phyloP scores from a whole-genome alignment of 2,797 vertebrate genomes.

The Pangasius sanitwongsei region DNA sequence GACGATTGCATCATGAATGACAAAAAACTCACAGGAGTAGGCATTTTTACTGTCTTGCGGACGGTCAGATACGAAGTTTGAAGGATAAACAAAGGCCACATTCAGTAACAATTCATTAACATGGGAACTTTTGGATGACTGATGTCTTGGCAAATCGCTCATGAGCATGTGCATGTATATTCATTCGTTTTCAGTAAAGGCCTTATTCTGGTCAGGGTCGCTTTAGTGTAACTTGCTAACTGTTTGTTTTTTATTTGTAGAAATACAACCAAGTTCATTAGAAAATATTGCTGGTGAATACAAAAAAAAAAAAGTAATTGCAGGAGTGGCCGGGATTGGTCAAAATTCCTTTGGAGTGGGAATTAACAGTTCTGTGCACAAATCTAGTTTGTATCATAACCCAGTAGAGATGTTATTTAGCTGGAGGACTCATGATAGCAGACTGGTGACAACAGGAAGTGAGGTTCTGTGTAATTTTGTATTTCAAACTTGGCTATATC shows the following conservation, averaged over 20 bases:
- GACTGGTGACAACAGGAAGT: neutral
- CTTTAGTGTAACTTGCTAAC: neutral
- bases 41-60: neutral
- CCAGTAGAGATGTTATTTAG: neutral
- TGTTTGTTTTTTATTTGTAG: neutral
- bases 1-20: neutral
- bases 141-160: neutral
- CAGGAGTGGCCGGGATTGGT: neutral
- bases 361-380: neutral
- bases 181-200: neutral
- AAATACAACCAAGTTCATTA: neutral
- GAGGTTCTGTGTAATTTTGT: neutral
- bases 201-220: neutral
- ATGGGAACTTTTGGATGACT: neutral
- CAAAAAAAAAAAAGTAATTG: neutral
- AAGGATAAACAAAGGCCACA: neutral
- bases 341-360: neutral
- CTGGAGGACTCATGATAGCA: neutral
- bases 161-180: neutral
- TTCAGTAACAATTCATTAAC: neutral
- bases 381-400: neutral
- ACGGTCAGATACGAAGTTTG: neutral
- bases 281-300: neutral
- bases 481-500: neutral
- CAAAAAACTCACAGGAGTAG: neutral